Conservation (phyloP, 2,888 invertebrate species). For the Aproaerema taeniolella region DNA sequence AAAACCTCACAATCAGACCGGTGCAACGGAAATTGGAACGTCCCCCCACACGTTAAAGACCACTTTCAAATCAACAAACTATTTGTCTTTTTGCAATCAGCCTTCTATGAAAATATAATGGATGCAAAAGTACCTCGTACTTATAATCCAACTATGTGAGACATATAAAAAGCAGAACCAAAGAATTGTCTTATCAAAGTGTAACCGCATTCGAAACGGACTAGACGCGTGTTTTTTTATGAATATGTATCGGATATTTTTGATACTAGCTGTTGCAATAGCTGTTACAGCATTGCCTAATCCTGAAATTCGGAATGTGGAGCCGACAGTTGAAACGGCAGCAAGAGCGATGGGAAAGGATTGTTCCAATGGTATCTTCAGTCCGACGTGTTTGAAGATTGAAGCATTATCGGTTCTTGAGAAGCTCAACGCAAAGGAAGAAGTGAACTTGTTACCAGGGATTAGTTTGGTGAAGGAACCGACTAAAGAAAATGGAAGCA, state of each 20-base stretch:
- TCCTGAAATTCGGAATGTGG: constrained; percentile 36
- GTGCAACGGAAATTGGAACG: constrained; percentile 26
- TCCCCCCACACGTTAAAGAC: constrained; percentile 19
- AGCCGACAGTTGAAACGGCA: constrained; percentile 40
- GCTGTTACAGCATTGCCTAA: constrained; percentile 47
- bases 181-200: constrained; percentile 63
- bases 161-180: constrained; percentile 65
- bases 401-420: constrained; percentile 64
- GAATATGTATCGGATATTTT: constrained; percentile 47
- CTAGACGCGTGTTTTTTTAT: constrained; percentile 40
- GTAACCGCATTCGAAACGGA: constrained; percentile 44
- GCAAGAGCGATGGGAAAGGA: constrained; percentile 54
- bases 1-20: constrained; percentile 27
- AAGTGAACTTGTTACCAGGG: constrained; percentile 54
- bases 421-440: constrained; percentile 58
- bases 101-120: constrained; percentile 74
- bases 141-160: constrained; percentile 61
- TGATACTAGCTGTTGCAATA: constrained; percentile 35
- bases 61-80: constrained; percentile 1
- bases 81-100: constrained; percentile 56
- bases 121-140: constrained; percentile 50
- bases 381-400: constrained; percentile 61
- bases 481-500: constrained; percentile 63
- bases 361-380: constrained; percentile 58
- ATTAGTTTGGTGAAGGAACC: constrained; percentile 84